phyloP scores from a whole-genome alignment of 2,113 vertebrate species.

The Mirounga angustirostris region DNA sequence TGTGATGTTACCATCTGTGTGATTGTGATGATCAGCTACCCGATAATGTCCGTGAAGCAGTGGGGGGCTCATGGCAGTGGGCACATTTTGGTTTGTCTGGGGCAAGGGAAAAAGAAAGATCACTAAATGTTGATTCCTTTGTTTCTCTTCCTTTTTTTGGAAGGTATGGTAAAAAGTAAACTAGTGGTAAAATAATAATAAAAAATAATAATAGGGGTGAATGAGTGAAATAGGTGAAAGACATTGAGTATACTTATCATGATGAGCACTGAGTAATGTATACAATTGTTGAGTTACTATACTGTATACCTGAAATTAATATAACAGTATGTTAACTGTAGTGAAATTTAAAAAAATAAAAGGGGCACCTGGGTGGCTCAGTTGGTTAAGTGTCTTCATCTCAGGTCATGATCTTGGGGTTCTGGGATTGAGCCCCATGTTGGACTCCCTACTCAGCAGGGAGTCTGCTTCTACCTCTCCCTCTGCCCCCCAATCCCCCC shows the following conservation, averaged over 20 bases:
- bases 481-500: neutral
- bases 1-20: neutral
- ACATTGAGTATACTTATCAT: too few relatives aligned
- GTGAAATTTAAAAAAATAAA: neutral
- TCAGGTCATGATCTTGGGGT: neutral
- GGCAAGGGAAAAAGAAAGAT: neutral
- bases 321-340: too few relatives aligned
- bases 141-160: slow-evolving; percentile 38
- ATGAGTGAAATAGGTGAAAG: too few relatives aligned
- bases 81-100: neutral
- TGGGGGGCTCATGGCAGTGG: fast-evolving
- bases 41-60: neutral
- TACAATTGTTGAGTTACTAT: too few relatives aligned
- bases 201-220: neutral
- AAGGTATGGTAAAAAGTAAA: neutral
- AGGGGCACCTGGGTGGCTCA: too few relatives aligned
- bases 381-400: neutral
- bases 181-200: neutral
- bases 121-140: neutral
- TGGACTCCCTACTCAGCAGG: neutral
- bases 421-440: neutral
- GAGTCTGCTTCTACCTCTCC: neutral
- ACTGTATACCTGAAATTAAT: too few relatives aligned
- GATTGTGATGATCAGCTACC: neutral
- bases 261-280: too few relatives aligned